These are phyloP conservation scores for Camptogramma bilineatum DNA, from an alignment of 2,888 invertebrate genomes.

Conservation along the genomic window DNA sequence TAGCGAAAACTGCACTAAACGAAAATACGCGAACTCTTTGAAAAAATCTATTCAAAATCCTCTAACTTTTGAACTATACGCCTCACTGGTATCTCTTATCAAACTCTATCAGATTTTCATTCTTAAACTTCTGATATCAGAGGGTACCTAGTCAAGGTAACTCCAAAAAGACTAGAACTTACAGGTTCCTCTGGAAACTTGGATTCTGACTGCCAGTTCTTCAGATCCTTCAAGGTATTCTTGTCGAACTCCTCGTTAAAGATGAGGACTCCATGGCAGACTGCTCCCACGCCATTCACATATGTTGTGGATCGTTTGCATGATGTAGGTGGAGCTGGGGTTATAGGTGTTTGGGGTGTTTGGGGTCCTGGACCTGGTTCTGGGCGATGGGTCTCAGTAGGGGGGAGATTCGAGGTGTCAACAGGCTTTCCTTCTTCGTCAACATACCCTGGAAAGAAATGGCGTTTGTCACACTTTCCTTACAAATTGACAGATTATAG, in stretches of 20 bases:
- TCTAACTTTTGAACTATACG: no score
- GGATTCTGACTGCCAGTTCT: constrained; percentile 81
- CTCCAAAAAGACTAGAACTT: constrained; percentile 48
- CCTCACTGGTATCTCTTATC: no score
- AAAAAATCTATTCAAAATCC: no score
- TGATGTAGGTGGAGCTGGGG: constrained; percentile 36
- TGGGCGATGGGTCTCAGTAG: constrained; percentile 13
- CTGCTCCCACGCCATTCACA: constrained; percentile 54
- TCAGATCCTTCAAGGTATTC: constrained; percentile 56
- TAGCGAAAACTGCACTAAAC: no score
- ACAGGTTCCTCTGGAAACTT: constrained; percentile 87
- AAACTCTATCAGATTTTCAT: no score
- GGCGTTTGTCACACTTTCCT: neutral
- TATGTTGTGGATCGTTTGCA: constrained; percentile 60
- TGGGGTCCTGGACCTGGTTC: constrained; percentile 17
- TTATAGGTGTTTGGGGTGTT: constrained; percentile 15
- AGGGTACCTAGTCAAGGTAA: neutral
- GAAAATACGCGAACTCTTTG: no score
- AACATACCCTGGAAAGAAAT: constrained; percentile 64
- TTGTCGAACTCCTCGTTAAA: constrained; percentile 86
- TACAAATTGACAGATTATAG: no score
- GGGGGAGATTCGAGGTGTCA: constrained; percentile 42
- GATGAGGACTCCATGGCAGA: constrained; percentile 84
- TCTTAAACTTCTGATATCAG: no score
- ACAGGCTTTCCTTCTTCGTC: constrained; percentile 65